These are phyloP conservation scores for Elgaria multicarinata DNA, from an alignment of 2,113 vertebrate species.

Conservation along the genomic window DNA sequence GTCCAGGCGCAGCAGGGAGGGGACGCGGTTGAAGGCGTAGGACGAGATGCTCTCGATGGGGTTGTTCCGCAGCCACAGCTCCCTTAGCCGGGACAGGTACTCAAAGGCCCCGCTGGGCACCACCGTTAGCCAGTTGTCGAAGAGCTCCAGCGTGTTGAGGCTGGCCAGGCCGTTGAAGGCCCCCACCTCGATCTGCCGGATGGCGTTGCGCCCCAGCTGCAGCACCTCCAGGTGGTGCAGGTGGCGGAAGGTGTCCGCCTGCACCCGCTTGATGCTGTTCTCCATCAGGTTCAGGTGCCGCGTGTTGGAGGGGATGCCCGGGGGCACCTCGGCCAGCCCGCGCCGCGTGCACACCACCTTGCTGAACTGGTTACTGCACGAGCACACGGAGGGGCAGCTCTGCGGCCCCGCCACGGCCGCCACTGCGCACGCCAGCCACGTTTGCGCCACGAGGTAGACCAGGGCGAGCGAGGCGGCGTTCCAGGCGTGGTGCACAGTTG, in stretches of 20 bases:
- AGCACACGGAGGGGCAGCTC: conserved; percentile 95
- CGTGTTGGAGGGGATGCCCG: conserved; percentile 93
- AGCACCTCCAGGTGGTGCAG: conserved; percentile 96
- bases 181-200: conserved; percentile 97
- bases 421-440: conserved; percentile 86
- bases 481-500: conserved; percentile 96
- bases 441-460: conserved; percentile 91
- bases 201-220: conserved; percentile 94
- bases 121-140: conserved; percentile 97
- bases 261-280: conserved; percentile 96
- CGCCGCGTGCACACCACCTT: conserved; percentile 97
- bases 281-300: conserved; percentile 98
- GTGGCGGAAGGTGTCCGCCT: conserved; percentile 96
- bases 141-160: conserved; percentile 97
- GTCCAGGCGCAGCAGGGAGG: conserved; percentile 96
- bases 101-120: conserved; percentile 98
- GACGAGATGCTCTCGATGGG: conserved; percentile 98
- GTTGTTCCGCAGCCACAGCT: conserved; percentile 97
- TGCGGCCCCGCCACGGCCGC: conserved; percentile 85
- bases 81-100: conserved; percentile 96
- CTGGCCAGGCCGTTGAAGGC: conserved; percentile 97
- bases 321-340: conserved; percentile 89
- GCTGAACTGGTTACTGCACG: conserved; percentile 96
- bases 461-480: conserved; percentile 83
- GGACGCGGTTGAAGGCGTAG: conserved; percentile 97